Evolutionary conservation across 2,797 vertebrate genomes (phyloP).

Genomic region (Channa striata): DNA sequence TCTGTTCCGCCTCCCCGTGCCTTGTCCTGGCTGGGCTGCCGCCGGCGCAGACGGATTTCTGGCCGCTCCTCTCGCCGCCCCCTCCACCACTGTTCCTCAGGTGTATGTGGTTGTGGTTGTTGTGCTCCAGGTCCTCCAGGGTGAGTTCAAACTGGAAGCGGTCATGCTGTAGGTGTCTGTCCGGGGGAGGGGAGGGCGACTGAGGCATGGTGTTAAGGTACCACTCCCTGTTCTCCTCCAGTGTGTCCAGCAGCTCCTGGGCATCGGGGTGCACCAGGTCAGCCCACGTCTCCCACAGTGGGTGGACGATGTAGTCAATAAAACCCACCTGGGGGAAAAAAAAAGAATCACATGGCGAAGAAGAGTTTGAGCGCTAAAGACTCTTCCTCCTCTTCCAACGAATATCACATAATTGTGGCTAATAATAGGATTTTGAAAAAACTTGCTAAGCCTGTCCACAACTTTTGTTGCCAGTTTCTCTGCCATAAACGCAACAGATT

Average conservation of each 20-base stretch:
- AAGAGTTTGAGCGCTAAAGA: no score
- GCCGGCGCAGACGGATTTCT: constrained; percentile 6
- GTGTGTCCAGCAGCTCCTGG: constrained; percentile 94
- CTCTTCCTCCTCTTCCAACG: no score
- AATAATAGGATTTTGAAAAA: no score
- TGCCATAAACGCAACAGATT: no score
- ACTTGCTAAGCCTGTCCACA: no score
- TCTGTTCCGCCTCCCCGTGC: neutral
- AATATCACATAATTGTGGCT: no score
- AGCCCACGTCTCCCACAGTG: constrained; percentile 96
- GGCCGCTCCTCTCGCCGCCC: neutral
- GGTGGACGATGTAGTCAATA: constrained; percentile 96
- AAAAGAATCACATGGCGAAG: neutral
- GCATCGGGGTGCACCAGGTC: constrained; percentile 95
- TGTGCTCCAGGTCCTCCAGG: constrained; percentile 88
- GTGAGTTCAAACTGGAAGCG: constrained; percentile 96
- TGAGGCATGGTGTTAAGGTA: constrained; percentile 96
- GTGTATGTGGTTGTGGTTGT: constrained; percentile 76
- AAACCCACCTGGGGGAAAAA: constrained; percentile 91
- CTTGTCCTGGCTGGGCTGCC: neutral
- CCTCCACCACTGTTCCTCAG: constrained; percentile 36
- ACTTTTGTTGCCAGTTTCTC: no score
- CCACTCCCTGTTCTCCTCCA: constrained; percentile 97
- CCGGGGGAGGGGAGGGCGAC: constrained; percentile 91
- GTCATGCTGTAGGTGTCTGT: constrained; percentile 89